Evolutionary conservation across 2,888 invertebrate genomes (phyloP).

Genomic region (Andrena minutula): DNA sequence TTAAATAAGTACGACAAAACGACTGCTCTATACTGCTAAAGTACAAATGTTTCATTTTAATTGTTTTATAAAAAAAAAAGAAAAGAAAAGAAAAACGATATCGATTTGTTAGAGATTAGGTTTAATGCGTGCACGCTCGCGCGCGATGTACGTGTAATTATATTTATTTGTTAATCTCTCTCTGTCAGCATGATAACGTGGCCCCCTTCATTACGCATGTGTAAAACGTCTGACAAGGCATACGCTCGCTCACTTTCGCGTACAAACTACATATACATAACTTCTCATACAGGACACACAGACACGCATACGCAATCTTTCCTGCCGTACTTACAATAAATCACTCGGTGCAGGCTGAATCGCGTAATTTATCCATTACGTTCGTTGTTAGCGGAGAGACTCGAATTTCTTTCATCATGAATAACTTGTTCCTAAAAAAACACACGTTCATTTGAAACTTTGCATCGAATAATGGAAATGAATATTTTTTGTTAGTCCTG

Average conservation of each 20-base stretch:
- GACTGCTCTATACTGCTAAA: slow-evolving; percentile 85
- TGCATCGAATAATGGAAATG: too few species aligned
- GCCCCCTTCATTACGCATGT: slow-evolving; percentile 18
- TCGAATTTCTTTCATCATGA: background rate
- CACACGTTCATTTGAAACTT: too few species aligned
- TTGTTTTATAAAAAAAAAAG: slow-evolving; percentile 79
- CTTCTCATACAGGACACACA: slow-evolving; percentile 7
- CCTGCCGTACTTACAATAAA: slow-evolving; percentile 44
- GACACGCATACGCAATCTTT: slow-evolving; percentile 3
- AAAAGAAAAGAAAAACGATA: slow-evolving; percentile 63
- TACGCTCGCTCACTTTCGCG: slow-evolving; percentile 40
- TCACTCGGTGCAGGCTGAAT: slow-evolving; percentile 23
- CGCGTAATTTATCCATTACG: background rate
- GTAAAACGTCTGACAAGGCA: slow-evolving; percentile 27
- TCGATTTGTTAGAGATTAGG: slow-evolving; percentile 71
- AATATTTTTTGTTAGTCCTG: too few species aligned
- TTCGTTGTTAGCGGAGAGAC: background rate
- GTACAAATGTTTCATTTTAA: slow-evolving; percentile 85
- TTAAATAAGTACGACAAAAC: slow-evolving; percentile 81
- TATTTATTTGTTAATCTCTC: slow-evolving; percentile 72
- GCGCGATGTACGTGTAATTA: slow-evolving; percentile 67
- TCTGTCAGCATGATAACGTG: slow-evolving; percentile 40
- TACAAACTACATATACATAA: slow-evolving; percentile 1
- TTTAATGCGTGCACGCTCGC: slow-evolving; percentile 59
- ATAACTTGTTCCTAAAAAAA: background rate